Evolutionary conservation across 2,797 vertebrate species (phyloP).

Genomic region (Dryobates pubescens): DNA sequence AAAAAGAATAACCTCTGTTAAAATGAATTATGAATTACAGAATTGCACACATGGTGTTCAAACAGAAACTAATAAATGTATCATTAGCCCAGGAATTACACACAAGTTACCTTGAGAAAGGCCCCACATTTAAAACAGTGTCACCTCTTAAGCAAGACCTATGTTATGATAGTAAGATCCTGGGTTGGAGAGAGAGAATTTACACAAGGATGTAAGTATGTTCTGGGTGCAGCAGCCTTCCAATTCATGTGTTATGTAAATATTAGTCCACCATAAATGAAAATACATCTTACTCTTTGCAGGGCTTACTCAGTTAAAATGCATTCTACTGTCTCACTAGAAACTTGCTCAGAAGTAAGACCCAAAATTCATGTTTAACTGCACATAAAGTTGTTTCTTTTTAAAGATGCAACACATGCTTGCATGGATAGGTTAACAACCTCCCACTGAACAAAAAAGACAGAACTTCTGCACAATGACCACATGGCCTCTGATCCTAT

Average conservation of each 20-base stretch:
- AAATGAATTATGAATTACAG: neutral
- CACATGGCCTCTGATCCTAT: neutral
- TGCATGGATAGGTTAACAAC: neutral
- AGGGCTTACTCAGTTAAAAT: neutral
- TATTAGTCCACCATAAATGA: neutral
- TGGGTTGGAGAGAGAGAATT: neutral
- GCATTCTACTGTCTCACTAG: neutral
- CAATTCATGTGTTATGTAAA: neutral
- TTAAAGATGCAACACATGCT: neutral
- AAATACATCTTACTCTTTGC: neutral
- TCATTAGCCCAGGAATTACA: neutral
- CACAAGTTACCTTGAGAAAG: neutral
- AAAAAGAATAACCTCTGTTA: neutral
- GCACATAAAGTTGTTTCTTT: neutral
- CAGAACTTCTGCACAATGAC: neutral
- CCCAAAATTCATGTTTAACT: neutral
- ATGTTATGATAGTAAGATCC: neutral
- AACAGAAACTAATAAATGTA: neutral
- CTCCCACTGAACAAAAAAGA: neutral
- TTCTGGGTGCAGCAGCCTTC: neutral
- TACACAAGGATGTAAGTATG: neutral
- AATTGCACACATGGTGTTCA: neutral
- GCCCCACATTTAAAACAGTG: neutral
- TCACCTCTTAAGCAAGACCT: neutral
- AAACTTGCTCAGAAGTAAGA: neutral